Base-by-base conservation (phyloP, 2,888 invertebrate genomes). In the Argynnis bischoffii region DNA sequence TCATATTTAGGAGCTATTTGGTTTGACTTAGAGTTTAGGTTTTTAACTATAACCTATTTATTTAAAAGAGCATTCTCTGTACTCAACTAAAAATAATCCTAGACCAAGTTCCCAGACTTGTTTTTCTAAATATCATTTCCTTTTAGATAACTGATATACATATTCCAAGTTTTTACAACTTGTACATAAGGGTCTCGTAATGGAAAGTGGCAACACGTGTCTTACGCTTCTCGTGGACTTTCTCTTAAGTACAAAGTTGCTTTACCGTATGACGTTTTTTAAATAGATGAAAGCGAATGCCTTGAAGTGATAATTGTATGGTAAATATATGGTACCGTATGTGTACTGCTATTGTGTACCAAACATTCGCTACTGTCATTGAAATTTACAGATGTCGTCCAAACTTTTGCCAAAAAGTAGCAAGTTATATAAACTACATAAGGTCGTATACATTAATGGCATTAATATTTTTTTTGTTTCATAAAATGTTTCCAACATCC, bases 161-260 rank as follows among this genome's bases (percentile, higher is more conserved):
- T 61, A 50, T 31, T 51, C 35, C 48, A 61, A 61, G 60, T 50
- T 61, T 61, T 51, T 61, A 47, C 47, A 41, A 51, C 35, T 41
- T 41, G 35, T 41, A 41, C 57, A 31, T 26, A 67, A 65, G 55
- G 65, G 64, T 47, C 47, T 61, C 60, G 41, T 61, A 69, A 66
- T 63, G 65, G 69, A 66, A 66, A 69, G 69, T 69, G 54, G 67
- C 26, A 56, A 56, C 64, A 68, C 61, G 61, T 63, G 48, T 59
- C 31, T 59, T 47, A 59, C 53, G 54, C 48, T 50, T 57, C 53
- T 55, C 47, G 64, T 31, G 31, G 59, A 64, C 69, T 71, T 71
- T 71, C 71, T 57, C 71, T 66, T 41, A 61, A 61, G 51, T 51
- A 61, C 66, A 18, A 53, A 66, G 64, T 69, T 64, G 66, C 41